These are phyloP conservation scores for Ectemnius lituratus DNA, from an alignment of 2,888 invertebrate genomes.

Conservation along the genomic window DNA sequence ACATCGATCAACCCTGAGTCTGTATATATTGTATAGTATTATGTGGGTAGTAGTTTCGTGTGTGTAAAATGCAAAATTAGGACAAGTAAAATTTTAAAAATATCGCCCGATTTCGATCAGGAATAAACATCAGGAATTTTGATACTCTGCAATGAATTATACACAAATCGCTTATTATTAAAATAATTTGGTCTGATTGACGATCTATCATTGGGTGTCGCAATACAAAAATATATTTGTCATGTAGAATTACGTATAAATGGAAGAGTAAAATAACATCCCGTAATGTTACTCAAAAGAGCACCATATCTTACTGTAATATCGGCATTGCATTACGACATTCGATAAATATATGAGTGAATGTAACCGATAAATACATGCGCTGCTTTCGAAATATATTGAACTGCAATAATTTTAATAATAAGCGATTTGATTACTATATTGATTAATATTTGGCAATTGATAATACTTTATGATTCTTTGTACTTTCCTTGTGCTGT, in stretches of 20 bases:
- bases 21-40: constrained; percentile 2
- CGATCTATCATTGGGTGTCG: neutral
- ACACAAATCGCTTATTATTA: constrained; percentile 43
- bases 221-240: neutral
- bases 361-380: too few species aligned
- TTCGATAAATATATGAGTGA: too few species aligned
- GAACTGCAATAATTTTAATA: constrained; percentile 38
- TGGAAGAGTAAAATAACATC: neutral
- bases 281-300: too few species aligned
- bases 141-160: neutral
- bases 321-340: too few species aligned
- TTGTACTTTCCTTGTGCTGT: constrained; percentile 50
- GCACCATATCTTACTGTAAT: too few species aligned
- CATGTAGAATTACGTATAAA: neutral
- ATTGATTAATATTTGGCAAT: constrained; percentile 52
- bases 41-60: neutral
- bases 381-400: constrained; percentile 5
- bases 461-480: constrained; percentile 48
- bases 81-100: constrained; percentile 12
- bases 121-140: constrained; percentile 23
- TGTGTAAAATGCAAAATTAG: constrained; percentile 16
- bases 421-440: constrained; percentile 39
- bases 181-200: constrained; percentile 24
- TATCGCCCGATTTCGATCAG: constrained; percentile 19
- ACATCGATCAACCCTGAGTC: too few species aligned